Evolutionary conservation across 2,113 vertebrate genomes (phyloP).

Genomic region (Caracal caracal): DNA sequence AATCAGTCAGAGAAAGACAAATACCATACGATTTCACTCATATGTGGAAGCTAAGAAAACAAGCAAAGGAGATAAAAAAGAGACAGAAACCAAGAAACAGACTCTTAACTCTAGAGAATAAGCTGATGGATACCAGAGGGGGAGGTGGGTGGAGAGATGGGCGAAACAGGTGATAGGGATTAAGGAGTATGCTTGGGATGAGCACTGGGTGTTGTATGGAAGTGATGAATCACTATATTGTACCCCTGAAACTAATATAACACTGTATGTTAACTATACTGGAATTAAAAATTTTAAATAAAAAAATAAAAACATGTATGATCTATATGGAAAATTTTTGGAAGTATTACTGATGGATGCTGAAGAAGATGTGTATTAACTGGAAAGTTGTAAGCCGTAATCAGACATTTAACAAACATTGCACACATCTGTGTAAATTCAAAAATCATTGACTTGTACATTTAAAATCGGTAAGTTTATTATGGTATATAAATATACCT

Average conservation of each 20-base stretch:
- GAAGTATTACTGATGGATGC: background rate
- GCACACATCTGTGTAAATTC: background rate
- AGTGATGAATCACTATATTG: background rate
- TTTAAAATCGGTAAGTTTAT: background rate
- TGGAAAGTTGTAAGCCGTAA: background rate
- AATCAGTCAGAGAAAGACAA: background rate
- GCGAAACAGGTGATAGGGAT: background rate
- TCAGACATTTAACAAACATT: background rate
- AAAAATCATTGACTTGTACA: background rate
- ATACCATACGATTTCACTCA: background rate
- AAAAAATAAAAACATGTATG: background rate
- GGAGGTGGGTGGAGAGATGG: background rate
- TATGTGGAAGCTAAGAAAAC: background rate
- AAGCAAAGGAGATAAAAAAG: background rate
- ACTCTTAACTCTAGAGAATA: background rate
- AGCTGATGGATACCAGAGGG: background rate
- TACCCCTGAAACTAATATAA: background rate
- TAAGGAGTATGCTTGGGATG: background rate
- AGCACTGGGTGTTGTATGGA: background rate
- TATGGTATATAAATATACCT: background rate
- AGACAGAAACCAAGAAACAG: background rate
- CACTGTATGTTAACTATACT: background rate
- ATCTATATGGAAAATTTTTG: background rate
- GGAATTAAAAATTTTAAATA: background rate
- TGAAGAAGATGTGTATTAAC: background rate